These are phyloP conservation scores for Tyto alba DNA, from an alignment of 2,113 vertebrate species.

Conservation along the genomic window DNA sequence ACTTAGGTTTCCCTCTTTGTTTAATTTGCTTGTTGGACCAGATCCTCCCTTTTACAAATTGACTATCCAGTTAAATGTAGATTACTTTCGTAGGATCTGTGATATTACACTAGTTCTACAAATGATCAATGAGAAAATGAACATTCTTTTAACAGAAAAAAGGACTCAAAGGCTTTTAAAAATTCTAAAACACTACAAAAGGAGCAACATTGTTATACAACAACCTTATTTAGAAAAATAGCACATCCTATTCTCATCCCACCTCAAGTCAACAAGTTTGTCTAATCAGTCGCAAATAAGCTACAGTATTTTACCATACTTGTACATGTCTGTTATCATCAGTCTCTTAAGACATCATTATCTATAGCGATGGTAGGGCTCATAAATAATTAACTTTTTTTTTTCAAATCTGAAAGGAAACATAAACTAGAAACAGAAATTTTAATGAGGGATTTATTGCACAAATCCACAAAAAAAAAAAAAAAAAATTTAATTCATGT, in stretches of 20 bases:
- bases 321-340: background rate
- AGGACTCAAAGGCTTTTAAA: background rate
- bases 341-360: background rate
- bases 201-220: background rate
- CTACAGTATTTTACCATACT: background rate
- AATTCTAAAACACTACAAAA: background rate
- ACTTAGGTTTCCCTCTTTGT: slow-evolving; percentile 14
- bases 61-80: slow-evolving; percentile 6
- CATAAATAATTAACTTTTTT: background rate
- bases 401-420: background rate
- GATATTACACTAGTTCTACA: background rate
- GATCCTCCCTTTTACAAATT: slow-evolving; percentile 33
- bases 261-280: background rate
- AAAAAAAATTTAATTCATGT: background rate
- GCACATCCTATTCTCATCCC: background rate
- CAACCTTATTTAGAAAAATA: background rate
- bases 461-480: background rate
- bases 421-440: background rate
- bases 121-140: background rate
- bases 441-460: background rate
- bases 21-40: slow-evolving; percentile 39
- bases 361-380: background rate
- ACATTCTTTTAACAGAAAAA: background rate
- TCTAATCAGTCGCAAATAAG: background rate
- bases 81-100: background rate